These are phyloP conservation scores for Acanthococcus lagerstroemiae DNA, from an alignment of 2,888 invertebrate species.

Conservation along the genomic window DNA sequence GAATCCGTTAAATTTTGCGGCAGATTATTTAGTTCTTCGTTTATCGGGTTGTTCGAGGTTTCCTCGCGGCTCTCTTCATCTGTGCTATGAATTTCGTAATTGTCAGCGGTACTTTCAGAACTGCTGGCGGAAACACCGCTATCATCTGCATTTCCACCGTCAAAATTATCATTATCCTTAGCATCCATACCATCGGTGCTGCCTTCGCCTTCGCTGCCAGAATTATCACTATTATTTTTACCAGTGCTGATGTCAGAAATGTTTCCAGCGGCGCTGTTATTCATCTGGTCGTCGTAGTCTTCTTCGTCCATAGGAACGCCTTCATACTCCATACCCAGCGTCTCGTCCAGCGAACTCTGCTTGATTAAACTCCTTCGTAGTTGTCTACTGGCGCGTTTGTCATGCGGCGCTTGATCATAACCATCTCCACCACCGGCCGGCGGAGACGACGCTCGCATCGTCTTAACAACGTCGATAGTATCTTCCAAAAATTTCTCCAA, in stretches of 20 bases:
- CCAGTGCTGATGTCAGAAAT: not conserved
- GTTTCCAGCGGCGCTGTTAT: not conserved
- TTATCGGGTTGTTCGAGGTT: not conserved
- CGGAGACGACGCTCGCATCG: constrained; percentile 90
- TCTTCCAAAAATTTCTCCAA: constrained; percentile 78
- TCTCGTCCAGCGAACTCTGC: constrained; percentile 82
- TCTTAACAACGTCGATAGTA: constrained; percentile 83
- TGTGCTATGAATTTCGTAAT: not conserved
- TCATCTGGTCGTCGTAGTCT: constrained; percentile 45
- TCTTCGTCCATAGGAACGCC: constrained; percentile 43
- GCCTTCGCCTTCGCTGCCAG: not conserved
- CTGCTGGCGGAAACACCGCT: not conserved
- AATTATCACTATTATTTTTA: constrained; percentile 3
- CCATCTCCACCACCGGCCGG: constrained; percentile 86
- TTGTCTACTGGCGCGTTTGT: constrained; percentile 36
- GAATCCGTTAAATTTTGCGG: not conserved
- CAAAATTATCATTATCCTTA: not conserved
- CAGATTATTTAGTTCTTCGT: not conserved
- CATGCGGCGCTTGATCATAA: constrained; percentile 62
- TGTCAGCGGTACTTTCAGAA: not conserved
- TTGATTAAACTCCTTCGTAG: constrained; percentile 61
- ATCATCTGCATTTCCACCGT: not conserved
- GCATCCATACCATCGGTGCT: not conserved
- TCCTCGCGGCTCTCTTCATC: not conserved
- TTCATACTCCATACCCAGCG: constrained; percentile 41